A percentile compares a stretch with the other conserved stretches of the same genome.
These are phyloP conservation scores for Tenthredo notha DNA, from an alignment of 2,888 invertebrate genomes.

Conservation along the genomic window DNA sequence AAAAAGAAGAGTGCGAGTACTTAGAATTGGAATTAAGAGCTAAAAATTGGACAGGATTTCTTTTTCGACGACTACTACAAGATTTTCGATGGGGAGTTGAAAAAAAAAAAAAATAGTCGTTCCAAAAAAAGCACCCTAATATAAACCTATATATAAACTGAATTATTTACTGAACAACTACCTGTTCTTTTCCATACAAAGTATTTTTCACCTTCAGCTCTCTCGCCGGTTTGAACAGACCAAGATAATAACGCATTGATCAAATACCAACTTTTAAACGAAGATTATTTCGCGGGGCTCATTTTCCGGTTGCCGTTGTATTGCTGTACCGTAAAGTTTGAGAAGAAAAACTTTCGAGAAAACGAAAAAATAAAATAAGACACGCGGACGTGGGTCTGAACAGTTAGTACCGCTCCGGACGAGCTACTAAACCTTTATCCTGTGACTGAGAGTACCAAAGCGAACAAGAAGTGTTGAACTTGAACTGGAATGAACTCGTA, in stretches of 20 bases:
- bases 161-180: neutral
- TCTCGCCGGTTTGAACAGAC: neutral
- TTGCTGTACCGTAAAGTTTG: neutral
- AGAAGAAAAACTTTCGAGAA: neutral
- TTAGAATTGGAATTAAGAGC: too few relatives aligned
- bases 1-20: too few relatives aligned
- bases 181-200: neutral
- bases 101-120: too few relatives aligned
- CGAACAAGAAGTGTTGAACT: slow-evolving; percentile 14
- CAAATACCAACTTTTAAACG: neutral
- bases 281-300: neutral
- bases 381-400: neutral
- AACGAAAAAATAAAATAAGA: neutral
- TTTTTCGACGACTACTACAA: too few relatives aligned
- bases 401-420: neutral
- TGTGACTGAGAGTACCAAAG: neutral
- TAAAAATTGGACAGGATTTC: too few relatives aligned
- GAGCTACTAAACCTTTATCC: neutral
- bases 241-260: neutral
- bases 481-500: slow-evolving; percentile 35
- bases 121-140: too few relatives aligned
- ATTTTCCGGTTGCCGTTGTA: neutral
- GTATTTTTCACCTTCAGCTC: neutral
- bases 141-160: too few relatives aligned
- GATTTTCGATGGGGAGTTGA: too few relatives aligned